phyloP scores from a whole-genome alignment of 2,113 vertebrate species.

The Alexandromys fortis region DNA sequence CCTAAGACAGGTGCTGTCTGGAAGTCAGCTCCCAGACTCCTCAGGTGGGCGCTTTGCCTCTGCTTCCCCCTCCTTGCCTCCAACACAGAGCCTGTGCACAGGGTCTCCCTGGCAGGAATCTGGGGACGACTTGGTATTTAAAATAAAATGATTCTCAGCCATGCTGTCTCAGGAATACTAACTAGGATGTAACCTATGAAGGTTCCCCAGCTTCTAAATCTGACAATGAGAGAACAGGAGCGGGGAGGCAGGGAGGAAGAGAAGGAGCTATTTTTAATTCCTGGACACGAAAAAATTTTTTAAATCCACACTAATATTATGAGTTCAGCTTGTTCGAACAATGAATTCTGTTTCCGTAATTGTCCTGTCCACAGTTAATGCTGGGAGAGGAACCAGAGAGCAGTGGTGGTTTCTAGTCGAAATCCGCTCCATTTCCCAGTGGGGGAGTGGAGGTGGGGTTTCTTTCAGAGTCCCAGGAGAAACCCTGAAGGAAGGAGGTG shows the following conservation, averaged over 20 bases:
- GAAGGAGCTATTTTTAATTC: slow-evolving; percentile 70
- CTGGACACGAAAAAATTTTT: slow-evolving; percentile 33
- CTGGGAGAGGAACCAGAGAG: neutral
- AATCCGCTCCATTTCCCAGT: neutral
- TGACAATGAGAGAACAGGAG: neutral
- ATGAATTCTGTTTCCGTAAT: slow-evolving; percentile 40
- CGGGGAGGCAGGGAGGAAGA: neutral
- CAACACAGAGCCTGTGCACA: neutral
- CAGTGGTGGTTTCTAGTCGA: neutral
- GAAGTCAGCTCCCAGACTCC: too few relatives aligned
- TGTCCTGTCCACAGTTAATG: neutral
- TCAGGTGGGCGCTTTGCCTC: neutral
- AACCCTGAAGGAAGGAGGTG: neutral
- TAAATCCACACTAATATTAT: slow-evolving; percentile 49
- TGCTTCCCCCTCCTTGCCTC: neutral
- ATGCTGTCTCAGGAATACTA: slow-evolving; percentile 24
- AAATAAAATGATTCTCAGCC: slow-evolving; percentile 11
- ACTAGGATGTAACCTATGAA: slow-evolving; percentile 15
- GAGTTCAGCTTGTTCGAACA: slow-evolving; percentile 43
- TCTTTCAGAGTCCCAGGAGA: neutral
- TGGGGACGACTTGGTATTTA: neutral
- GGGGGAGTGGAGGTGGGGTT: neutral
- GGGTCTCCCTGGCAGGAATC: neutral
- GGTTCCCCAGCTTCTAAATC: slow-evolving; percentile 55
- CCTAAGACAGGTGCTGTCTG: too few relatives aligned